Evolutionary conservation across 2,113 vertebrate genomes (phyloP), one percentile per base, ranked within the genome.

Genomic region (Regulus satrapa): DNA sequence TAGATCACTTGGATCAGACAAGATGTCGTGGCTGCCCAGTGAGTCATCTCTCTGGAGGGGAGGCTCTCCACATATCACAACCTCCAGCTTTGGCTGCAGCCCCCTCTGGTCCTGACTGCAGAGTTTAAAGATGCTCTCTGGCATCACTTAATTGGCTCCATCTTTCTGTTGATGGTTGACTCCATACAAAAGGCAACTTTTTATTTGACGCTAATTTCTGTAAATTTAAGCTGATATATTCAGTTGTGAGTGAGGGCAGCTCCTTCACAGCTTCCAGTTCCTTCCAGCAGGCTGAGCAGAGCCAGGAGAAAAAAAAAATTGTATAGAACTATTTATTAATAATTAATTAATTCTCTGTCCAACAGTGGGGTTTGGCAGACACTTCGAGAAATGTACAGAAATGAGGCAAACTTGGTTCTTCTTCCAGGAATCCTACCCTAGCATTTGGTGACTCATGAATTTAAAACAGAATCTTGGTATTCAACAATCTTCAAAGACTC

Each of bases 1-100:
- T 0, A 1, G 28, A 40, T 40, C 15, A 4, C 28, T 52, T 58
- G 52, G 61, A 67, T 32, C 10, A 55, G 36, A 10, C 2, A 1
- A n/a, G 61, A 9, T 88, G 24, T 49, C 40, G 52, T 23, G 36
- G 19, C 66, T 92, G 64, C 34, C 63, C 58, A 19, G 23, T 3
- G 5, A 5, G 3, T 17, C 16, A 26, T 14, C 52, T 75, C 4
- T 0, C 12, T 29, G 56, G 51, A 78, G 25, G 12, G 12, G 28
- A 66, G 12, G 18, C 8, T 46, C 45, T 62, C 26, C 5, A 0
- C n/a, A 19, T 45, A 34, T 40, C 46, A 54, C 36, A 36, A 1
- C 21, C 23, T 69, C 68, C 4, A 3, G 25, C 26, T 49, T 67
- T 12, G 17, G 3, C n/a, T 76, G 29, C 48, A 67, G 46, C 28